Base-by-base conservation (phyloP, 2,888 invertebrate genomes). In the Oxytorus armatus region DNA sequence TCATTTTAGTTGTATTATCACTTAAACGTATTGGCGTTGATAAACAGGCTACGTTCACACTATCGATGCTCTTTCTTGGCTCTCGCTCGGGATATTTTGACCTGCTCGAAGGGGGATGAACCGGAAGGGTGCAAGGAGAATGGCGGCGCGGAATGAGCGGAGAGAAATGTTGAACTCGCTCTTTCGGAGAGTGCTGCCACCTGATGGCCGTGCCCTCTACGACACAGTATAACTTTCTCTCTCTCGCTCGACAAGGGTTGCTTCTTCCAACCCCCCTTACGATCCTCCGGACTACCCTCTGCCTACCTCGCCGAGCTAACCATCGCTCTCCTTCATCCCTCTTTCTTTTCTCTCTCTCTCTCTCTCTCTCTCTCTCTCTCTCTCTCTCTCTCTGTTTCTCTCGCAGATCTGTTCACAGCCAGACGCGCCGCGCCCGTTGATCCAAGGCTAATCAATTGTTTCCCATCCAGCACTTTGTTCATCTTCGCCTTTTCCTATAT, bases 381-480 rank as follows among this genome's bases (percentile, higher is more conserved):
- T 61, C 51, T 53, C 66, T n/a, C n/a, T n/a, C 75, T 65, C 55
- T 73, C 47, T 55, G 36, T 53, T 65, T 21, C 55, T 33, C 73
- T 84, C 82, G 69, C 75, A 68, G 80, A 77, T 84, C 81, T 72
- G 21, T 53, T 77, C 65, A 59, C 68, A 51, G 59, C 81, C 73
- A 80, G 78, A 80, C 84, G 82, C 80, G 85, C 85, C 86, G 86
- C 84, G 78, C 85, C 85, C 87, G 86, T 81, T 87, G 83, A 88
- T 86, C 84, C 85, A 83, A 79, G 82, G 78, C 84, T 84, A 87
- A 88, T 87, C 86, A 85, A 88, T 84, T 81, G 77, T 68, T 80
- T 73, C 66, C 61, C 72, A 61, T 49, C 63, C 39, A 39, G 47
- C 76, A 39, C 59, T 66, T 51, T 10, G 18, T 49, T 39, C 47